Percentiles rank a stretch among this genome's conserved stretches.
phyloP scores from a whole-genome alignment of 1,140 invertebrate species.

The Battus philenor region DNA sequence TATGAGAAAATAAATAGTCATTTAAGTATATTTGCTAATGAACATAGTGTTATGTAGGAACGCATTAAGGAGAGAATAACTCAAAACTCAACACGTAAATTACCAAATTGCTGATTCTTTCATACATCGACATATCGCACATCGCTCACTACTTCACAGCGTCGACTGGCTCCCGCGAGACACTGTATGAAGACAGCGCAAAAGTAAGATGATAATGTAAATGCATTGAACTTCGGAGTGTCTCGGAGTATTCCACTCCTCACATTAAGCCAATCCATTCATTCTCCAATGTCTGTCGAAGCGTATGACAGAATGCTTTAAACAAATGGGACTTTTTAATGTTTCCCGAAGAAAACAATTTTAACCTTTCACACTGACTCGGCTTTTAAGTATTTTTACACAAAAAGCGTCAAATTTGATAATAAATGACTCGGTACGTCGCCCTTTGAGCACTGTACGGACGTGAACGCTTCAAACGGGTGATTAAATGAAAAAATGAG shows the following conservation, averaged over 20 bases:
- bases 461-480: constrained; percentile 42
- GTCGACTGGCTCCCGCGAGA: constrained; percentile 20
- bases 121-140: constrained; percentile 11
- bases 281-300: constrained; percentile 25
- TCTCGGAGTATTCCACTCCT: constrained; percentile 22
- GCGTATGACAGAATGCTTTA: constrained; percentile 30
- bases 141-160: constrained; percentile 10
- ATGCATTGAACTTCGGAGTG: constrained; percentile 30
- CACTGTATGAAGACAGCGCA: constrained; percentile 24
- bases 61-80: no score
- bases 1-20: no score
- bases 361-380: neutral
- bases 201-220: constrained; percentile 39
- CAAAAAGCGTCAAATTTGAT: constrained; percentile 39
- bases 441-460: constrained; percentile 39
- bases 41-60: no score
- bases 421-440: constrained; percentile 37
- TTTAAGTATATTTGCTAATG: no score
- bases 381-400: neutral
- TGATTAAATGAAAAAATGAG: constrained; percentile 58
- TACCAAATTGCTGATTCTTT: constrained; percentile 8
- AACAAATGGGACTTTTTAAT: constrained; percentile 25
- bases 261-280: constrained; percentile 26
- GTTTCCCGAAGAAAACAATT: neutral
- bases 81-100: constrained; percentile 3